Conservation (phyloP, 2,797 vertebrate genomes). For the Eulemur mongoz region DNA sequence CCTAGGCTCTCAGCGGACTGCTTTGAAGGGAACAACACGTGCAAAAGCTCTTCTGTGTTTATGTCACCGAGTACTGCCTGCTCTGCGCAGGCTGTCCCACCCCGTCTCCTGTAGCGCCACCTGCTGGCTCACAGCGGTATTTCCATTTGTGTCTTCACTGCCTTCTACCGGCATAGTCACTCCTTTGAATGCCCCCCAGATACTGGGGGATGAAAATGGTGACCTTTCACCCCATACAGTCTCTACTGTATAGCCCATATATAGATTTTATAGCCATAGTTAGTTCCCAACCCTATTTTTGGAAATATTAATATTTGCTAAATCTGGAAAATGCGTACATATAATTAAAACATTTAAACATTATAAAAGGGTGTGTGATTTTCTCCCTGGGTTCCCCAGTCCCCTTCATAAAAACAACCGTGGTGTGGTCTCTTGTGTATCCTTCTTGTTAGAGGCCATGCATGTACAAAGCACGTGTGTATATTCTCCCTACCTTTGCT, state of each 20-base stretch:
- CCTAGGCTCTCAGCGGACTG: not conserved
- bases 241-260: not conserved
- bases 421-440: too few relatives aligned
- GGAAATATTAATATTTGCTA: not conserved
- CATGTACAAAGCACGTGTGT: not conserved
- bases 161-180: not conserved
- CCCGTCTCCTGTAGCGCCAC: not conserved
- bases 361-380: not conserved
- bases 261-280: not conserved
- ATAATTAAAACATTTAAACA: not conserved
- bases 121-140: not conserved
- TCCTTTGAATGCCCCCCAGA: not conserved
- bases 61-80: rapidly evolving
- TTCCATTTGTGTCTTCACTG: not conserved
- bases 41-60: not conserved
- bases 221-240: not conserved
- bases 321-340: not conserved
- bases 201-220: too few relatives aligned
- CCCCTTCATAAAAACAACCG: not conserved
- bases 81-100: not conserved
- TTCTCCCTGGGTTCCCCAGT: not conserved
- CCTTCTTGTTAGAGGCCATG: not conserved
- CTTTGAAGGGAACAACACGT: not conserved
- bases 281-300: not conserved
- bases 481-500: not conserved